Conservation (phyloP, 2,888 invertebrate species). For the Nasonovia ribisnigri region DNA sequence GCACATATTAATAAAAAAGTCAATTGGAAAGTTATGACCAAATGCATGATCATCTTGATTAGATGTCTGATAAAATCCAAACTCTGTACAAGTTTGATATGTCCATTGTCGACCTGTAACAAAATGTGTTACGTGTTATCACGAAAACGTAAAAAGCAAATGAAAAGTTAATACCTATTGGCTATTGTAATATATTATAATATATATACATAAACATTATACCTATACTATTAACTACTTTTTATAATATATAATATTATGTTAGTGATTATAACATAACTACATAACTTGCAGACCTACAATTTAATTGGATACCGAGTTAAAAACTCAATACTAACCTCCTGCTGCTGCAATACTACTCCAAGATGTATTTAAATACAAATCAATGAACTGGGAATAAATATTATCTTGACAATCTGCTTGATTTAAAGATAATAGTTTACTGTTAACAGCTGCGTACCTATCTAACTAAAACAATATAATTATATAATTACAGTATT, state of each 20-base stretch:
- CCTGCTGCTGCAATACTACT: constrained; percentile 76
- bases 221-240: neutral
- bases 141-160: neutral
- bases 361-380: constrained; percentile 79
- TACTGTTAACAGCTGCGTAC: constrained; percentile 80
- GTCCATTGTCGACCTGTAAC: constrained; percentile 85
- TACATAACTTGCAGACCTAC: neutral
- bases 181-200: no score
- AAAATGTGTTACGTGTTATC: neutral
- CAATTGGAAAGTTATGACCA: constrained; percentile 81
- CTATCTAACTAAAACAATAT: constrained; percentile 73
- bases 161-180: neutral
- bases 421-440: constrained; percentile 77
- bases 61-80: constrained; percentile 95
- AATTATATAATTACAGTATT: neutral
- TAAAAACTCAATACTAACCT: constrained; percentile 71
- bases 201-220: no score
- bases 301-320: neutral
- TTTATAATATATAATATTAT: neutral
- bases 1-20: constrained; percentile 86
- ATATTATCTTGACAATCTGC: constrained; percentile 86
- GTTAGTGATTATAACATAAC: neutral
- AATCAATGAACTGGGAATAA: constrained; percentile 81
- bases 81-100: constrained; percentile 96
- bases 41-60: constrained; percentile 77